Base-by-base conservation (phyloP, 2,797 vertebrate genomes). In the Gastrophryne carolinensis region DNA sequence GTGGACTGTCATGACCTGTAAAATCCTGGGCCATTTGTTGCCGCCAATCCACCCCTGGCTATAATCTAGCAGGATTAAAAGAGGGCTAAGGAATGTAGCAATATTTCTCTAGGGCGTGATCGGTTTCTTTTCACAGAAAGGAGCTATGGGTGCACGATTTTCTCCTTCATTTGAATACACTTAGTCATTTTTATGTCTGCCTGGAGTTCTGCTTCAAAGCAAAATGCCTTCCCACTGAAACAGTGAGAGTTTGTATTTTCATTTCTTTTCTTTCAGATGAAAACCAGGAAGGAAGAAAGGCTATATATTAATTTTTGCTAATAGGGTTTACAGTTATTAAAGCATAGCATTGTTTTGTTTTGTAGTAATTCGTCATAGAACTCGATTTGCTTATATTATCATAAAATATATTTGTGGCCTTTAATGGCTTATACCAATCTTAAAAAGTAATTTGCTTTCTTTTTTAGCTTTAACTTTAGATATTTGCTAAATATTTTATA, bases 401-500 rank as follows among this genome's bases (percentile, higher is more conserved):
- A 47, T 68, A 32, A 27, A 56, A 39, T 24, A 41, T 69, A 27
- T 12, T 10, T 19, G 50, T n/a, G 65, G 30, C 32, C 49, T 39
- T 54, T 54, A n/a, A 67, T 17, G 32, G 32, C 17, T 34, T 37
- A 23, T 69, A 69, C n/a, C 9, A 11, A 69, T 29, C 30, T 41
- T 69, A 44, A 11, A 21, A 1, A 7, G 17, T 64, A 57, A 24
- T 41, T 17, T 56, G 26, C 19, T 10, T 39, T 37, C 54, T 5
- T n/a, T 30, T 39, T 54, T 69, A 12, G 23, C n/a, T 56, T 57
- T 41, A 4, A 17, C 27, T 68, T 68, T 54, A 54, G 50, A 68
- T 69, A 56, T 57, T 41, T 69, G 34, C 54, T 47, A 69, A 57
- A 69, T 69, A 69, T 41, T 69, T 69, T 56, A 37, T 69, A 56